Evolutionary conservation across 2,797 vertebrate genomes (phyloP), one percentile per base, ranked within the genome.

Genomic region (Lepus townsendii): DNA sequence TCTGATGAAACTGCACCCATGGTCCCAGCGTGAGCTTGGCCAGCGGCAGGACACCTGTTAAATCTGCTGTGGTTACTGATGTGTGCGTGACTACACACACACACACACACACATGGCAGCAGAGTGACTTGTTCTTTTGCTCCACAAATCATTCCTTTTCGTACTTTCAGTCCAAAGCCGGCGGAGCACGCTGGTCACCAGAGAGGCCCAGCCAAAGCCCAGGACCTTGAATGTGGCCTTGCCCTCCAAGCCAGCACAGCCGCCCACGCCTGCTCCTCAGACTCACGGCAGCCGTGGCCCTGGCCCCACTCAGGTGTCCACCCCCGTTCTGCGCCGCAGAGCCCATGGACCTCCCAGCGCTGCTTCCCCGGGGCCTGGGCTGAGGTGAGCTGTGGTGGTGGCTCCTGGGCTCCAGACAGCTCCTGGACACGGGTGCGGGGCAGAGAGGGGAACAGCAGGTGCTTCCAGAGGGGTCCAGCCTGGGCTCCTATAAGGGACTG

Each of bases 91-190:
- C 5, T 3, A 19, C 54, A 57, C 54, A 57, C 54, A 57, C 54
- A 57, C 54, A 57, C 54, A 57, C 54, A 57, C 54, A 54, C 7
- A 8, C 1, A 2, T 30, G 9, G 62, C 14, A 27, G 16, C 35
- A 65, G 79, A 77, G 4, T 76, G 52, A 32, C 62, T 26, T n/a
- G 12, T 54, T 26, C 47, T 10, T 90, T 27, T 38, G 5, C 54
- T 47, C 69, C 90, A 14, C 78, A 83, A 54, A 38, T 57, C 22
- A 22, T 66, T 92, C 20, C 30, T 83, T 10, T 90, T 63, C 97
- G 42, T 94, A 50, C 96, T 95, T 96, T 88, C 84, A 98, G 98
- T n/a, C 95, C 98, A 93, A 93, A 96, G 71, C 4, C 94, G 19
- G 14, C 88, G 17, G 80, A 98, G 50, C 32, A 35, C 68, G 65